phyloP scores from a whole-genome alignment of 2,113 vertebrate genomes.

The Elgaria multicarinata region DNA sequence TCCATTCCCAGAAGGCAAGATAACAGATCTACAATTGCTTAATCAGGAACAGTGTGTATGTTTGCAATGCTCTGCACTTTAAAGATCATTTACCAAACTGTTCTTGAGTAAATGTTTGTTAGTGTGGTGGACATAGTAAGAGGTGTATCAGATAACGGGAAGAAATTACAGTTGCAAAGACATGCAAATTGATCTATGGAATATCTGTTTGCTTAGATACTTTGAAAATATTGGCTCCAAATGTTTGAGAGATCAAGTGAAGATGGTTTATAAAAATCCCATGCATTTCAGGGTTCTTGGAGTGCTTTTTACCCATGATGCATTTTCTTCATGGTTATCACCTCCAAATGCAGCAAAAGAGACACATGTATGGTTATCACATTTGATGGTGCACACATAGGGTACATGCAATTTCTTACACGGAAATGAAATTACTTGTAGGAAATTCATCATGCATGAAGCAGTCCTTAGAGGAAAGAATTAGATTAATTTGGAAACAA shows the following conservation, averaged over 20 bases:
- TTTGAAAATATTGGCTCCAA: not conserved
- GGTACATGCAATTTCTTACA: not conserved
- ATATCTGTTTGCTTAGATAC: not conserved
- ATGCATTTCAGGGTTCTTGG: not conserved
- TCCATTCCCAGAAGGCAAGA: constrained; percentile 58
- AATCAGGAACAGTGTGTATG: constrained; percentile 56
- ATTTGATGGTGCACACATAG: not conserved
- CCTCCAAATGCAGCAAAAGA: not conserved
- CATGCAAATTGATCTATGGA: not conserved
- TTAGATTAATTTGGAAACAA: not conserved
- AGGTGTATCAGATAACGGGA: not conserved
- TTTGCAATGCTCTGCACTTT: constrained; percentile 58
- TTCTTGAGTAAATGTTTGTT: constrained; percentile 47
- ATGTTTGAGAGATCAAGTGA: not conserved
- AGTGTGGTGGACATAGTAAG: not conserved
- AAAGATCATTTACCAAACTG: constrained; percentile 51
- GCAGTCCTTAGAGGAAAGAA: not conserved
- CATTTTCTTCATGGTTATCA: not conserved
- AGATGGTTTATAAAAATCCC: not conserved
- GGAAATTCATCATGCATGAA: not conserved
- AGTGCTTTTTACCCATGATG: not conserved
- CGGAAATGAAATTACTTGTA: not conserved
- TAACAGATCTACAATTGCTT: constrained; percentile 66
- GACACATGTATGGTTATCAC: not conserved
- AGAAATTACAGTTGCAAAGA: constrained; percentile 19